These are phyloP conservation scores for Cyrtorhinus lividipennis DNA, from an alignment of 1,140 invertebrate species.

Conservation along the genomic window DNA sequence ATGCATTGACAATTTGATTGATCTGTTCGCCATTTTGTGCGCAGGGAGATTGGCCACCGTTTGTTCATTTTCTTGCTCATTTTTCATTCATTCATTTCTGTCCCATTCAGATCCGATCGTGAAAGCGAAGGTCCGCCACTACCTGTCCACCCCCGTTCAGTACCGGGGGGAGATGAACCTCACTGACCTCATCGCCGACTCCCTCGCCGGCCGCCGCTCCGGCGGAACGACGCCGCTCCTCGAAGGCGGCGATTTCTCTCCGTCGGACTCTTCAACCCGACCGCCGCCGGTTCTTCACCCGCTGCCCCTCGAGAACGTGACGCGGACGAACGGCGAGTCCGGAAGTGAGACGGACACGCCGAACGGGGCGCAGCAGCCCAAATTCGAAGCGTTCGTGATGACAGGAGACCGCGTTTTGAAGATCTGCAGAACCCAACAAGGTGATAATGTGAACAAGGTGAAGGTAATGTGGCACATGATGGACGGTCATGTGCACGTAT, in stretches of 20 bases:
- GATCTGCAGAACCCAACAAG: slow-evolving; percentile 61
- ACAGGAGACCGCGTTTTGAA: slow-evolving; percentile 91
- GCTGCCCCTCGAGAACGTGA: slow-evolving; percentile 21
- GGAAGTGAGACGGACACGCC: neutral
- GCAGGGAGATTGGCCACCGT: too few species aligned
- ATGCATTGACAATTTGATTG: too few species aligned
- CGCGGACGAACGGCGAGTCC: slow-evolving; percentile 20
- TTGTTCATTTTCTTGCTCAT: too few species aligned
- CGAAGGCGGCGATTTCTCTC: neutral
- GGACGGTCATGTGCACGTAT: too few species aligned
- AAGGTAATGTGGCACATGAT: too few species aligned
- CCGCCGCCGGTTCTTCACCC: slow-evolving; percentile 18
- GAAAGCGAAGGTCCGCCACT: slow-evolving; percentile 61
- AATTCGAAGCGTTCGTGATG: slow-evolving; percentile 92
- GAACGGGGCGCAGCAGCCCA: slow-evolving; percentile 26
- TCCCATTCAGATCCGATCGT: slow-evolving; percentile 72
- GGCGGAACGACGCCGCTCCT: neutral
- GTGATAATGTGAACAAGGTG: too few species aligned
- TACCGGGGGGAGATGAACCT: slow-evolving; percentile 17
- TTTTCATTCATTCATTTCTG: too few species aligned
- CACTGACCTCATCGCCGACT: slow-evolving; percentile 16
- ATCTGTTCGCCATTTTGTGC: too few species aligned
- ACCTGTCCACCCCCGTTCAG: slow-evolving; percentile 40
- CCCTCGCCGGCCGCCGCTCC: neutral
- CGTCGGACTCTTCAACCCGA: neutral